A percentile compares a stretch with the other conserved stretches of the same genome.
Conservation (phyloP, 1,140 invertebrate genomes). For the Frieseomelitta varia region DNA sequence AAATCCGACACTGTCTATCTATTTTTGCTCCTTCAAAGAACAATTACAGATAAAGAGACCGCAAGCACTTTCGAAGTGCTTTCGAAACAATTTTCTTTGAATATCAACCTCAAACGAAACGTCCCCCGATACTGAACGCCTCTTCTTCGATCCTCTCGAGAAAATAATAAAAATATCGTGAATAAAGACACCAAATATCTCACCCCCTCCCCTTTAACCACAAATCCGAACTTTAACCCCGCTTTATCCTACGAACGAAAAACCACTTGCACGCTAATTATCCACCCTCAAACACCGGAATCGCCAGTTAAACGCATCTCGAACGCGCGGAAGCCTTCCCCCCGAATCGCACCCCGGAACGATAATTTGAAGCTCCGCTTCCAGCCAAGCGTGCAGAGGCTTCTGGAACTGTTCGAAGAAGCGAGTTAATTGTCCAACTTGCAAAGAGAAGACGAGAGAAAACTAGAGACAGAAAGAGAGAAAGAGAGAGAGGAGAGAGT, state of each 20-base stretch:
- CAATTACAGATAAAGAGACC: not conserved
- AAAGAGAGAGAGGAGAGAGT: not conserved
- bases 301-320: not conserved
- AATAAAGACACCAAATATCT: no score
- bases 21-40: not conserved
- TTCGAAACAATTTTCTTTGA: no score
- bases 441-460: not conserved
- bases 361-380: not conserved
- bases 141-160: no score
- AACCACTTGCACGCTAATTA: not conserved
- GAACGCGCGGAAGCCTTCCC: no score
- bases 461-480: no score
- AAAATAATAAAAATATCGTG: no score
- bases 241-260: not conserved
- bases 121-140: no score
- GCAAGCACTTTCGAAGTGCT: no score
- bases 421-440: slow-evolving; percentile 12
- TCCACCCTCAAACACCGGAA: not conserved
- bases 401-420: not conserved
- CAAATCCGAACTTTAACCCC: not conserved
- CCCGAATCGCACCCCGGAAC: not conserved
- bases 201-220: not conserved
- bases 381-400: not conserved
- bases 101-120: no score
- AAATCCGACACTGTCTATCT: not conserved